Evolutionary conservation across 2,113 vertebrate species (phyloP), one percentile per base, ranked within the genome.

Genomic region (Plecotus auritus): DNA sequence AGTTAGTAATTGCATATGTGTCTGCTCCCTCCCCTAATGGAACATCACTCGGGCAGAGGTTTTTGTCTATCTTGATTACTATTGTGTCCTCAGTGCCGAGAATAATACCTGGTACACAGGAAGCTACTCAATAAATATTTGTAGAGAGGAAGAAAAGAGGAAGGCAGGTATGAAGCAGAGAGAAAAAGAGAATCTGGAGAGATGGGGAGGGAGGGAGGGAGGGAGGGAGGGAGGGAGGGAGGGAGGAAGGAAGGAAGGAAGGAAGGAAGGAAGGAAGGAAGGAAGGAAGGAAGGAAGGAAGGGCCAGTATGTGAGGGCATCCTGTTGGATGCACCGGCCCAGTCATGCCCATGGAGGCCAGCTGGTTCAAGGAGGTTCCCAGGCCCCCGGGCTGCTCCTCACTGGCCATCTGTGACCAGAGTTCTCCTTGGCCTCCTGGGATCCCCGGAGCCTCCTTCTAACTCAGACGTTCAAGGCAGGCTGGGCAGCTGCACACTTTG

Each of bases 401-500:
- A 23, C 66, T 23, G 85, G 69, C 80, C 42, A 14, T 30, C 70
- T 35, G 61, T 81, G 90, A 76, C 81, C 59, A 2, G 42, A 86
- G 42, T 64, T 66, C 86, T 89, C 80, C 69, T 14, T 35, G 78
- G 61, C 80, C 80, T 72, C 73, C 88, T 45, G 56, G 35, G 70
- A 64, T 87, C 56, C 73, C 90, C 86, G 82, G 69, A 35, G 13
- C 91, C 76, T 67, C 84, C 83, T 69, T 45, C 35, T 17, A 0
- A 51, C 83, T 91, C 97, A 96, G 95, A 96, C 85, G 95, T 76
- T 83, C 18, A 7, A 32, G 51, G 84, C 40, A 56, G 87, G 90
- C 14, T 32, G 45, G 88, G 81, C 37, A 2, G 35, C 1, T 13
- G 72, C 7, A 7, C 85, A 11, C 2, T 47, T 59, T 40, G 59